Percentiles rank a stretch among this genome's conserved stretches.
Conservation (phyloP, 2,888 invertebrate species). For the Drosophila nigricruria region DNA sequence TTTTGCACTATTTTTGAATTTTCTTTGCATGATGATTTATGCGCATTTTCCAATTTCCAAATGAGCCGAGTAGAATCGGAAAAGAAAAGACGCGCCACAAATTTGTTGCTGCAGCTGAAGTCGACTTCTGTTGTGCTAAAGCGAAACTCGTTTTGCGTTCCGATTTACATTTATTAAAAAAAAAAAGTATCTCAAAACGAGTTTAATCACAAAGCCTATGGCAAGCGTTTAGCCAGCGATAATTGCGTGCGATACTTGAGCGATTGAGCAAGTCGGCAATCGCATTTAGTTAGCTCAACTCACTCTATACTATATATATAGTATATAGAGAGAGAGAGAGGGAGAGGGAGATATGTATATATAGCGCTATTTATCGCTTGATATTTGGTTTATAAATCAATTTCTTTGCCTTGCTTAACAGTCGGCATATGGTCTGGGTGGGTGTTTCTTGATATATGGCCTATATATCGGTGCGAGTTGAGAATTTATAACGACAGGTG, state of each 20-base stretch:
- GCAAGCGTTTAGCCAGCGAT: slow-evolving; percentile 50
- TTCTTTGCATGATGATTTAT: slow-evolving; percentile 61
- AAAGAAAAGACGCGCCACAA: slow-evolving; percentile 23
- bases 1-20: slow-evolving; percentile 39
- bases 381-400: slow-evolving; percentile 61
- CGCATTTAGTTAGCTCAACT: slow-evolving; percentile 5
- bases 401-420: slow-evolving; percentile 12
- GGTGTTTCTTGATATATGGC: slow-evolving; percentile 60
- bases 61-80: background rate
- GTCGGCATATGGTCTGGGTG: slow-evolving; percentile 16
- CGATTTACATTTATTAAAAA: no score
- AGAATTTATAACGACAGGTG: slow-evolving; percentile 75
- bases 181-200: slow-evolving; percentile 53
- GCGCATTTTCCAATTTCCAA: slow-evolving; percentile 37
- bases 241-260: slow-evolving; percentile 28
- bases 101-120: slow-evolving; percentile 35
- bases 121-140: slow-evolving; percentile 13
- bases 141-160: slow-evolving; percentile 36
- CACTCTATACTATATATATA: background rate
- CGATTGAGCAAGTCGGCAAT: slow-evolving; percentile 7
- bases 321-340: no score
- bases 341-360: no score
- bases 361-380: slow-evolving; percentile 22
- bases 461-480: slow-evolving; percentile 36
- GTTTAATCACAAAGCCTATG: slow-evolving; percentile 59